Evolutionary conservation across 2,797 vertebrate genomes (phyloP), one percentile per base, ranked within the genome.

Genomic region (Columba guinea): DNA sequence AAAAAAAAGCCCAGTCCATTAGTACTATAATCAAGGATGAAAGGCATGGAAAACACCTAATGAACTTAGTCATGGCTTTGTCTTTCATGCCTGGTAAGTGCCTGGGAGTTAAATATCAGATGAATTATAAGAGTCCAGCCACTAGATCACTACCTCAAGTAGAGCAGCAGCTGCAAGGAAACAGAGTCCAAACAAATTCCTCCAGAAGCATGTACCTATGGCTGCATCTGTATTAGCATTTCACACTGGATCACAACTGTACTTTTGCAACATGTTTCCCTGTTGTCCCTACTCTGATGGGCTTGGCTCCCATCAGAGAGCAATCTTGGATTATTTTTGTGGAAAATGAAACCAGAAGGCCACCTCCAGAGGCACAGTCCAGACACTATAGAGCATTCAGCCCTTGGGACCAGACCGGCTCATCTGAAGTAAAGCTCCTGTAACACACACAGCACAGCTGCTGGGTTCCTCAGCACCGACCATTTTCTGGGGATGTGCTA

Each of bases 341-440:
- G 75, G 37, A 28, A 91, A 85, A 64, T 20, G 32, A 39, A 64
- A 55, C 37, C 9, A 69, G 46, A 58, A 67, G 56, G 60, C 2
- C 28, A 37, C 27, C 34, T 73, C 1, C 32, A 1, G 48, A 81
- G 15, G 34, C 48, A 62, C 22, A 48, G 22, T 69, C 32, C 28
- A 74, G 3, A 24, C 35, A 32, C 37, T 23, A 3, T 14, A 39
- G 14, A 6, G 39, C 39, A 39, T 39, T 39, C 26, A 26, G 65
- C 21, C 26, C 49, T n/a, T 24, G 23, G 23, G 30, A 71, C 13
- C 55, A 49, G 56, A 22, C 0, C 0, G 58, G 49, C 24, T 7
- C 8, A 7, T 35, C 17, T 59, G 30, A 81, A 68, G 27, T n/a
- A 52, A 55, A 35, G 6, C n/a, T 82, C 20, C 68, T 39, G 58